A percentile compares a stretch with the other conserved stretches of the same genome.
These are phyloP conservation scores for Masnerella sp. DNA, from an alignment of 2,888 invertebrate genomes.

Conservation along the genomic window DNA sequence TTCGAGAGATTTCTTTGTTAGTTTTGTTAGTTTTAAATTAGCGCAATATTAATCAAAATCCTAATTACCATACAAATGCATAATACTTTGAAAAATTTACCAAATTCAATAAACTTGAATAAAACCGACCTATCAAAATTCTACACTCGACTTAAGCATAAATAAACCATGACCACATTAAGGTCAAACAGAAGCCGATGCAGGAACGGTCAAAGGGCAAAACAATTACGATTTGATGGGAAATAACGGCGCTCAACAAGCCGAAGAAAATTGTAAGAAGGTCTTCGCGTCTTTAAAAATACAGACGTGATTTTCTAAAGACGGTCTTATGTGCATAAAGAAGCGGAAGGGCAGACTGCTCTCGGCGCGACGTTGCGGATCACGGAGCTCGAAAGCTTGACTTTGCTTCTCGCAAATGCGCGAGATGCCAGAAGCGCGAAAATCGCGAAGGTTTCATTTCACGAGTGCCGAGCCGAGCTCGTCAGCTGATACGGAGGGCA, in stretches of 20 bases:
- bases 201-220: constrained; percentile 6
- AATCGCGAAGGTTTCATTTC: constrained; percentile 49
- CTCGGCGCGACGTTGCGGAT: constrained; percentile 40
- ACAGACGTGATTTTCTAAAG: constrained; percentile 55
- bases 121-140: no score
- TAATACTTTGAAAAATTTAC: no score
- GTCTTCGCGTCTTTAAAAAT: constrained; percentile 34
- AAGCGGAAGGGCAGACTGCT: constrained; percentile 48
- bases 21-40: no score
- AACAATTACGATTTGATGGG: constrained; percentile 46
- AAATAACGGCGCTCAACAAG: constrained; percentile 39
- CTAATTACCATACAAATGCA: no score
- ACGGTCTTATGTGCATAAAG: constrained; percentile 49
- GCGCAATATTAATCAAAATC: no score
- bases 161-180: no score
- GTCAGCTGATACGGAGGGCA: constrained; percentile 65
- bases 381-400: constrained; percentile 48
- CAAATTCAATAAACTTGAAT: no score
- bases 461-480: constrained; percentile 30
- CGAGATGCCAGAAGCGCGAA: constrained; percentile 38
- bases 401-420: constrained; percentile 45
- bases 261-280: constrained; percentile 46
- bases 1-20: no score
- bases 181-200: constrained; percentile 22
- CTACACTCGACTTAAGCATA: no score